Conservation (phyloP, 1,140 invertebrate species). For the Brachionus rotundiformis region DNA sequence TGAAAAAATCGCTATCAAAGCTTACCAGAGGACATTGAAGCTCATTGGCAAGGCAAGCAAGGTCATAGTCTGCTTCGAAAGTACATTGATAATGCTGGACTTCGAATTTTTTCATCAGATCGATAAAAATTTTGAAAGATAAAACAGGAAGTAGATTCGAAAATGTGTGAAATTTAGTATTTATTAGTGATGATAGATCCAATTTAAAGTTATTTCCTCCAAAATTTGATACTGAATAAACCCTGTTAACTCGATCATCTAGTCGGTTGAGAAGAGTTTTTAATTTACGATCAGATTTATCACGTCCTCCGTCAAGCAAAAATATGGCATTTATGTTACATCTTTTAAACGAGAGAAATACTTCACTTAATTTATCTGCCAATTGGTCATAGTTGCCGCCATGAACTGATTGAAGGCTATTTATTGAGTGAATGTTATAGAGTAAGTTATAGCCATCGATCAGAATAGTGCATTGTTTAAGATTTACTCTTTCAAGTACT, state of each 20-base stretch:
- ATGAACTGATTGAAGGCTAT: conserved; percentile 13
- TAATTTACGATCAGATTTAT: conserved; percentile 73
- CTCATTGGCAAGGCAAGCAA: conserved; percentile 74
- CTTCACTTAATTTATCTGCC: background rate
- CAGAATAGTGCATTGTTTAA: background rate
- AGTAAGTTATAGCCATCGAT: conserved; percentile 40
- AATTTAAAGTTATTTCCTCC: conserved; percentile 28
- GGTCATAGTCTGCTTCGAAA: conserved; percentile 82
- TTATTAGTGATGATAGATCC: background rate
- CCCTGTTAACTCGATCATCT: conserved; percentile 68
- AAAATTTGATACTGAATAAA: conserved; percentile 55
- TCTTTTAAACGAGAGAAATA: conserved; percentile 71
- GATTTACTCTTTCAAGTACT: background rate
- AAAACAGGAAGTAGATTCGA: conserved; percentile 63
- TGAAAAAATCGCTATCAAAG: conserved; percentile 86
- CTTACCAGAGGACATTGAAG: conserved; percentile 80
- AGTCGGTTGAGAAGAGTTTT: conserved; percentile 71
- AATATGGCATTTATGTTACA: conserved; percentile 77
- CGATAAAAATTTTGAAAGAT: conserved; percentile 72
- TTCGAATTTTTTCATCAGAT: conserved; percentile 70
- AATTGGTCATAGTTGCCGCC: conserved; percentile 47
- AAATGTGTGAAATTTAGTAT: conserved; percentile 13
- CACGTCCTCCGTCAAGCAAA: conserved; percentile 77
- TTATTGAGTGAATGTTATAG: background rate
- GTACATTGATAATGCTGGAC: conserved; percentile 73